Percentiles rank a stretch among this genome's conserved stretches.
Conservation (phyloP, 2,797 vertebrate genomes). For the Choloepus didactylus region DNA sequence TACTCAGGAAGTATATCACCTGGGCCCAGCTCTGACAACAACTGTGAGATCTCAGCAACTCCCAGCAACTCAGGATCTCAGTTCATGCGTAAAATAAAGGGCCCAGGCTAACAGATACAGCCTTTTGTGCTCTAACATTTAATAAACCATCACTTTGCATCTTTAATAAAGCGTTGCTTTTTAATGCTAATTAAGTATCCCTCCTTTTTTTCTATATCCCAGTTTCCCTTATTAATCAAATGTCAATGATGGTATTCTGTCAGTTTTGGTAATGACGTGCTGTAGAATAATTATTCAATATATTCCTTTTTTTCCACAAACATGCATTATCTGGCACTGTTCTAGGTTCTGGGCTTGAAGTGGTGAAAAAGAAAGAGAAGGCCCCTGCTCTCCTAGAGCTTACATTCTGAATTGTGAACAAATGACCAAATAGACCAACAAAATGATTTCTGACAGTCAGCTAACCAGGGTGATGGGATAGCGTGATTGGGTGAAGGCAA, state of each 20-base stretch:
- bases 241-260: constrained; percentile 16
- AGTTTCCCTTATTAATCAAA: constrained; percentile 46
- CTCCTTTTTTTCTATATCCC: background rate
- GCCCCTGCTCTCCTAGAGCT: background rate
- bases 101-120: background rate
- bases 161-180: constrained; percentile 36
- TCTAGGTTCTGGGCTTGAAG: background rate
- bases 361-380: background rate
- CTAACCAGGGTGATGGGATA: background rate
- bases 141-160: background rate
- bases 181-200: constrained; percentile 7
- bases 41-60: background rate
- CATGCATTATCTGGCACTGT: background rate
- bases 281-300: background rate
- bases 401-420: background rate
- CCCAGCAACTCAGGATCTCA: background rate
- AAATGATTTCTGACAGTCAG: background rate
- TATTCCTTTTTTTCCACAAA: background rate
- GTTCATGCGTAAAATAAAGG: constrained; percentile 5
- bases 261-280: background rate
- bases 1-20: background rate
- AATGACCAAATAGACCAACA: background rate
- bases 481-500: background rate
- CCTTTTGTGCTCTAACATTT: background rate
- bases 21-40: background rate